These are phyloP conservation scores for Anastatus disparis DNA, from an alignment of 1,140 invertebrate genomes.

Conservation along the genomic window DNA sequence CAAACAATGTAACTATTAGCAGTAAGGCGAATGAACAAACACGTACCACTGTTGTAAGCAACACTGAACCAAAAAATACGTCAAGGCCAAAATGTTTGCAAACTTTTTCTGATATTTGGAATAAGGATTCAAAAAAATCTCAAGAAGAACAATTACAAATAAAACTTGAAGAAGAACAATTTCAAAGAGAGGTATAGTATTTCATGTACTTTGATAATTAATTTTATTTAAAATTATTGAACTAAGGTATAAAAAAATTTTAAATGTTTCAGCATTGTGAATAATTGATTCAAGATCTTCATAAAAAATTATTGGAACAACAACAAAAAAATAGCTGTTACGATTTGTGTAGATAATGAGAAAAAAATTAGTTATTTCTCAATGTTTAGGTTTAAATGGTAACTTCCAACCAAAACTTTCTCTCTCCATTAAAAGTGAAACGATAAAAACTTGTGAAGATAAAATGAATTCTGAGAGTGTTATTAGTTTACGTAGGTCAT, in stretches of 20 bases:
- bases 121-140: conserved; percentile 55
- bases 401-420: conserved; percentile 59
- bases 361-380: conserved; percentile 77
- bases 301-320: conserved; percentile 77
- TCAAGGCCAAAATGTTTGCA: conserved; percentile 57
- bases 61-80: conserved; percentile 5
- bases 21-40: background rate
- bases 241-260: background rate
- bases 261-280: conserved; percentile 76
- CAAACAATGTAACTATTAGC: conserved; percentile 1
- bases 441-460: conserved; percentile 42
- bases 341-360: conserved; percentile 77
- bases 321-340: conserved; percentile 82
- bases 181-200: conserved; percentile 73
- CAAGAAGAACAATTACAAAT: conserved; percentile 63
- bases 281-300: conserved; percentile 77
- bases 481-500: conserved; percentile 45
- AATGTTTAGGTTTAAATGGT: conserved; percentile 66
- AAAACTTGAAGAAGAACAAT: conserved; percentile 79
- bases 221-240: too few species aligned
- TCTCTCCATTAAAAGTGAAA: conserved; percentile 41
- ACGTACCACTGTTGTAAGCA: background rate
- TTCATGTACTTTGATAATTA: background rate
- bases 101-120: conserved; percentile 70
- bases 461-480: conserved; percentile 41